Evolutionary conservation across 2,797 vertebrate genomes (phyloP).

Genomic region (Danionella dracula): DNA sequence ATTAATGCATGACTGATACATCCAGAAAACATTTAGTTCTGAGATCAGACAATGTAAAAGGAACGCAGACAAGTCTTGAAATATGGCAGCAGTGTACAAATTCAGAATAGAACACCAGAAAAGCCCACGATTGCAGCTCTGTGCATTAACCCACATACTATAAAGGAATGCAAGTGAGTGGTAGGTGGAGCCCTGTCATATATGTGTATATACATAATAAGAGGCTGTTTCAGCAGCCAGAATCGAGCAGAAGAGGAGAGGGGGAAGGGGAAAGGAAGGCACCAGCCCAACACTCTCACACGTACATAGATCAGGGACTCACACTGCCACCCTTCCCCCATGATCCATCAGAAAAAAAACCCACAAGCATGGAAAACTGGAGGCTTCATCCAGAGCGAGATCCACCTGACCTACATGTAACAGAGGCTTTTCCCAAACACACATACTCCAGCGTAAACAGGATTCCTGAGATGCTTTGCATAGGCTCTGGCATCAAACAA

Average conservation of each 20-base stretch:
- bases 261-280: conserved; percentile 48
- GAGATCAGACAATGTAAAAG: too few relatives aligned
- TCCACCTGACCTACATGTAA: conserved; percentile 46
- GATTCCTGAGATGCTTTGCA: background rate
- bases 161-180: background rate
- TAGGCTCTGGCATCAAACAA: background rate
- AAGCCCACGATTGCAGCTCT: background rate
- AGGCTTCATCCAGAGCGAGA: conserved; percentile 11
- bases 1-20: too few relatives aligned
- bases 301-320: conserved; percentile 37
- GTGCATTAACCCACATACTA: conserved; percentile 5
- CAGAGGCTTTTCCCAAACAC: background rate
- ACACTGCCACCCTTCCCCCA: conserved; percentile 62
- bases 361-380: conserved; percentile 40
- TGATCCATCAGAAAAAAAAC: conserved; percentile 45
- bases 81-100: too few relatives aligned
- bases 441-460: background rate
- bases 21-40: too few relatives aligned
- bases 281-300: conserved; percentile 48
- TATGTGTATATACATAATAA: conserved; percentile 4
- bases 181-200: conserved; percentile 35
- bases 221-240: conserved; percentile 53
- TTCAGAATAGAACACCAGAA: too few relatives aligned
- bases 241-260: conserved; percentile 47
- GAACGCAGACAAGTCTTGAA: too few relatives aligned